phyloP scores from a whole-genome alignment of 1,140 invertebrate genomes.

The Magallana gigas region DNA sequence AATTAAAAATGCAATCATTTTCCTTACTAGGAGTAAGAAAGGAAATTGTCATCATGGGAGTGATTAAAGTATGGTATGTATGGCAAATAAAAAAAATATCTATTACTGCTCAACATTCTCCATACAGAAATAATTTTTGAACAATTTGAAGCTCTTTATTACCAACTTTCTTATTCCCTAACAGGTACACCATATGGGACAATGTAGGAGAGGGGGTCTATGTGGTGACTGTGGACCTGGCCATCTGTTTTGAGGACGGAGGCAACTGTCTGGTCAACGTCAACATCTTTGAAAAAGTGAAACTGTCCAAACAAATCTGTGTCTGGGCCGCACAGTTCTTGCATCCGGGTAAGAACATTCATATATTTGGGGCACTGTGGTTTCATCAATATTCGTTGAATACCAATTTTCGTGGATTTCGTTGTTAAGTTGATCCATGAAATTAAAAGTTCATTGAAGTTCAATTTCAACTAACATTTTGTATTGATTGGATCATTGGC shows the following conservation, averaged over 20 bases:
- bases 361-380: too few species aligned
- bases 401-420: too few species aligned
- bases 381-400: too few species aligned
- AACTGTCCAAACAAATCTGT: constrained; percentile 36
- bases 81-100: neutral
- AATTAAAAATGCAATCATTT: neutral
- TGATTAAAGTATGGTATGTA: constrained; percentile 23
- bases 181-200: constrained; percentile 35
- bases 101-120: too few species aligned
- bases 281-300: constrained; percentile 30
- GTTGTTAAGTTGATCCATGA: too few species aligned
- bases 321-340: constrained; percentile 2
- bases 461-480: too few species aligned
- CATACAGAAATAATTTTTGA: too few species aligned
- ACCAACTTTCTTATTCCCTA: neutral
- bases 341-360: neutral
- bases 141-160: too few species aligned
- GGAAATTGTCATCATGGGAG: constrained; percentile 26
- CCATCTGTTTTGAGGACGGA: constrained; percentile 25
- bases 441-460: too few species aligned
- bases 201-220: constrained; percentile 34
- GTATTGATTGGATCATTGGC: too few species aligned
- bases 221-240: neutral
- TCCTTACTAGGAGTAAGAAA: neutral
- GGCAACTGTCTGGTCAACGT: constrained; percentile 24